Evolutionary conservation across 1,140 invertebrate genomes (phyloP), one percentile per base, ranked within the genome.

Genomic region (Portunus trituberculatus): DNA sequence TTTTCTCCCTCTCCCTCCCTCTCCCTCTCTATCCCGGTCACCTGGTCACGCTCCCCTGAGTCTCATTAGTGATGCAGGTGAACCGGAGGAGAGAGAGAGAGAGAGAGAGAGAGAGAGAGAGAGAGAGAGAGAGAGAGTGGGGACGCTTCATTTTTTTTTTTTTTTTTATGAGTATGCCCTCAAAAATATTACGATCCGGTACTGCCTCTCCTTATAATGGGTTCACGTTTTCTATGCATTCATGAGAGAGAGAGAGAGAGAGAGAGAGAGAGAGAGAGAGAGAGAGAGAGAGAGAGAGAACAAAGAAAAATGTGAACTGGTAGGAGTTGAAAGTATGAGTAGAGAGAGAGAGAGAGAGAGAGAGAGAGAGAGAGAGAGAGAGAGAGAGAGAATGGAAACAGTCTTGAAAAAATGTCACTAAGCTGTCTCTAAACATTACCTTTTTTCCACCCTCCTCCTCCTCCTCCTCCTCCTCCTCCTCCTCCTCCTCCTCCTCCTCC

Each of bases 51-150:
- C 20, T 76, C 25, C 67, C 67, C 67, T 76, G 67, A n/a, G 67
- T 76, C 67, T 76, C 67, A 76, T 76, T 76, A 76, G 67, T 25
- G 67, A 76, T 76, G 67, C 67, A 76, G 67, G 67, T 76, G 67
- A n/a, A 76, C 67, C n/a, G 8, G 20, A 25, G n/a, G 67, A n/a
- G n/a, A 20, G 67, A 76, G 20, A 8, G n/a, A 20, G 25, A n/a
- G 67, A 8, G n/a, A 20, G 20, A 76, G 25, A 20, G 67, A 25
- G 67, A n/a, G 67, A 25, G 20, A 0, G 20, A n/a, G 20, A 8
- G n/a, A 20, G 25, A n/a, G 67, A 8, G n/a, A 20, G 20, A 76
- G 25, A 20, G 67, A 25, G 67, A n/a, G 67, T 0, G 20, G 7
- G 20, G 3, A 14, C 6, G 48, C 6, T 52, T 52, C n/a, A 4